Evolutionary conservation across 1,140 invertebrate genomes (phyloP), one percentile per base, ranked within the genome.

Genomic region (Drosophila carrolli): DNA sequence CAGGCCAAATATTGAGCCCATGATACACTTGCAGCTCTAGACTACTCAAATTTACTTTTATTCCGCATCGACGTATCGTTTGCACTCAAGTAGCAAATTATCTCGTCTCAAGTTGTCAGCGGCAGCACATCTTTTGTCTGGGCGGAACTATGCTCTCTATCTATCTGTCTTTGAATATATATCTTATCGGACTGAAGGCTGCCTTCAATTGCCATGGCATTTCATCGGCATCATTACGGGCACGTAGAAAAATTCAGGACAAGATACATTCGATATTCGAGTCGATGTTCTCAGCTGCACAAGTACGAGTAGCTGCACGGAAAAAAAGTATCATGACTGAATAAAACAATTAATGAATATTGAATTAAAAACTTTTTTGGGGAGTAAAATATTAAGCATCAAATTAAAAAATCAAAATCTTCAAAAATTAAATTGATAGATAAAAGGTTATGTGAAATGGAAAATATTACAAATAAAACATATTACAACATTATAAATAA

Each of bases 21-120:
- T 40, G 55, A 46, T 72, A 56, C 61, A 68, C 54, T 16, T 38
- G 38, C 40, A 56, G 38, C 65, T 61, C 58, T 41, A 61, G 75
- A 62, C 56, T 44, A 54, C 62, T 75, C 65, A 62, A 60, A 58
- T 65, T 72, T 65, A 43, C 54, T 71, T 70, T 62, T 53, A 71
- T 58, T 65, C 46, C 44, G 46, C 62, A 82, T 76, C 62, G 70
- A 10, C 55, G 44, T 60, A 65, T 68, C 78, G 73, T 85, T 50
- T 43, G 65, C 53, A 65, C 66, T 89, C 68, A 83, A 88, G 84
- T 84, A 84, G 84, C 84, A 88, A 88, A 88, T 89, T 89, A 88
- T 89, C 73, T 84, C 82, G 84, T 88, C 84, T 88, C 84, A 78
- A 88, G 84, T 80, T 88, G 84, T 89, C 84, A 89, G 80, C 51